Conservation (phyloP, 2,888 invertebrate genomes). For the Cacoxenus indagator region DNA sequence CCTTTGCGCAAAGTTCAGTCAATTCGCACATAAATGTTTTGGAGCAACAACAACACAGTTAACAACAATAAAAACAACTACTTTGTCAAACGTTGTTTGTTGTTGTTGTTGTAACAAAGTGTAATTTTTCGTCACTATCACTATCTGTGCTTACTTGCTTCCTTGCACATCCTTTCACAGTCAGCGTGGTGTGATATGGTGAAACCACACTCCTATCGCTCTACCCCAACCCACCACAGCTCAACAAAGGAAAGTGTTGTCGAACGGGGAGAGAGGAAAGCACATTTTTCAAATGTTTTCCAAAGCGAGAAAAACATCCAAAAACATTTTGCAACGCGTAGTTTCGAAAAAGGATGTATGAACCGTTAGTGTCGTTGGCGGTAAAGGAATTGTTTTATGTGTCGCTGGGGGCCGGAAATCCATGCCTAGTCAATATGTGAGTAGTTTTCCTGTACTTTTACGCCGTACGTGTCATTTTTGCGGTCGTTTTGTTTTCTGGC, state of each 20-base stretch:
- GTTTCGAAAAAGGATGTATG: constrained; percentile 30
- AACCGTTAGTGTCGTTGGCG: constrained; percentile 37
- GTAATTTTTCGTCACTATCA: constrained; percentile 59
- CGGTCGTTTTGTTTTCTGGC: constrained; percentile 65
- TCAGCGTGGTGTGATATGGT: neutral
- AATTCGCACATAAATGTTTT: constrained; percentile 20
- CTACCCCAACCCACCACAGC: constrained; percentile 21
- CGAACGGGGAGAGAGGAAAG: constrained; percentile 49
- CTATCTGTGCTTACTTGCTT: constrained; percentile 41
- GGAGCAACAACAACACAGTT: constrained; percentile 8
- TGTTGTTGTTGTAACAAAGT: constrained; percentile 60
- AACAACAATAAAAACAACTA: constrained; percentile 36
- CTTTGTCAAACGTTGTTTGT: constrained; percentile 65
- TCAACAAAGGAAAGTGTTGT: neutral
- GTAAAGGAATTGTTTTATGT: no score
- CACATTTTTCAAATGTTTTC: constrained; percentile 66
- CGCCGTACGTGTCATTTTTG: constrained; percentile 32
- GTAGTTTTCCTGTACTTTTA: constrained; percentile 8
- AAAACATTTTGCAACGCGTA: no score
- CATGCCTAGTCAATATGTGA: no score
- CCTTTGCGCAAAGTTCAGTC: neutral
- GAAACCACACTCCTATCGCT: constrained; percentile 15
- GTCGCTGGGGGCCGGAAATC: no score
- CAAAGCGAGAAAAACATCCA: constrained; percentile 29
- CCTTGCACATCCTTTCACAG: constrained; percentile 45